Conservation (phyloP, 2,113 vertebrate species). For the Arizona elegans region DNA sequence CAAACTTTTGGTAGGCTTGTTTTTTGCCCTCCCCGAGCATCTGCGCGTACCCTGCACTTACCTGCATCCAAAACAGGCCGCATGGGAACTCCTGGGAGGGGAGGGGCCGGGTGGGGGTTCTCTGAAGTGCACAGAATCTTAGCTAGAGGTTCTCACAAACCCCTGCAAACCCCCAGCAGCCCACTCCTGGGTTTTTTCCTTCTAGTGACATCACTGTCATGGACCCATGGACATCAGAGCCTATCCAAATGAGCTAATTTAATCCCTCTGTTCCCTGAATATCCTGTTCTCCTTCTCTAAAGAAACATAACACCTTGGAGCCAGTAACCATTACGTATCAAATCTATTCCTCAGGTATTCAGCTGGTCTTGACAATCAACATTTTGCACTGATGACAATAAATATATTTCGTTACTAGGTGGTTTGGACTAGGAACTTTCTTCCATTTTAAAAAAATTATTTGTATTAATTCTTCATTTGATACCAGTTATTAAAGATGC, state of each 20-base stretch:
- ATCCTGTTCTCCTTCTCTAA: not conserved
- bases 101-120: too few species aligned
- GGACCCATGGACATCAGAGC: not conserved
- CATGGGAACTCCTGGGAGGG: too few species aligned
- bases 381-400: not conserved
- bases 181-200: not conserved
- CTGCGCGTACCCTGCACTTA: too few species aligned
- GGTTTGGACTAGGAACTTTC: not conserved
- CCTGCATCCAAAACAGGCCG: too few species aligned
- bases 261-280: not conserved
- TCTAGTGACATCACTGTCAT: not conserved
- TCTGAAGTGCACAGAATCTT: too few species aligned
- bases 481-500: not conserved
- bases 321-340: not conserved
- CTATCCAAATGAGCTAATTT: not conserved
- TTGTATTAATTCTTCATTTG: not conserved
- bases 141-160: too few species aligned
- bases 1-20: too few species aligned
- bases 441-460: too few species aligned
- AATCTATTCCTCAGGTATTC: not conserved
- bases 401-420: not conserved
- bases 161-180: too few species aligned
- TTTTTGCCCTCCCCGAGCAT: too few species aligned
- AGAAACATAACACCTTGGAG: not conserved
- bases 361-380: not conserved